Evolutionary conservation across 2,888 invertebrate genomes (phyloP).

Genomic region (Mythimna pallens): DNA sequence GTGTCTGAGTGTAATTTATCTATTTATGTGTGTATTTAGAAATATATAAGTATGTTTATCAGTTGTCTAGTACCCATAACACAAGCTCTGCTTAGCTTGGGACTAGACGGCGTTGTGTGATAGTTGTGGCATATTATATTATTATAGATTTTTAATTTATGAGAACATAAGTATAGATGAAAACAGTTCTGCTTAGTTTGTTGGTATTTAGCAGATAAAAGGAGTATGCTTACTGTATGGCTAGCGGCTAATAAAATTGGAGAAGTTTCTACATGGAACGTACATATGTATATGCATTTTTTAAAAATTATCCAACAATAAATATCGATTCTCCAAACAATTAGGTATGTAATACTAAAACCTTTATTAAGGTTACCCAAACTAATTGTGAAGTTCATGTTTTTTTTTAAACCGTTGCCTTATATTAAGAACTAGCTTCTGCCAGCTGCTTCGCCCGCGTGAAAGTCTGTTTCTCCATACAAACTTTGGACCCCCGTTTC

Average conservation of each 20-base stretch:
- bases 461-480: no score
- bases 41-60: no score
- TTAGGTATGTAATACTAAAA: neutral
- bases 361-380: neutral
- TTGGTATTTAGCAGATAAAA: neutral
- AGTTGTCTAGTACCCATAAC: no score
- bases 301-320: neutral
- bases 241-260: neutral
- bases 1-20: no score
- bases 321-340: neutral
- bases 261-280: neutral
- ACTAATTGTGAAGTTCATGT: conserved; percentile 3
- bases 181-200: neutral
- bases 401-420: no score
- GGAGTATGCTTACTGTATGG: neutral
- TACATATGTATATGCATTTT: neutral
- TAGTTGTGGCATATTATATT: no score
- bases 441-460: no score
- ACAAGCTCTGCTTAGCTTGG: no score
- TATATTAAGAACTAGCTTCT: no score
- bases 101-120: no score
- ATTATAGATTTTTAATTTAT: neutral
- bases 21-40: no score
- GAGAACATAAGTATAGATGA: neutral
- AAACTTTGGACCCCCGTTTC: no score